Conservation (phyloP, 2,888 invertebrate species). For the Xanthorhoe designata region DNA sequence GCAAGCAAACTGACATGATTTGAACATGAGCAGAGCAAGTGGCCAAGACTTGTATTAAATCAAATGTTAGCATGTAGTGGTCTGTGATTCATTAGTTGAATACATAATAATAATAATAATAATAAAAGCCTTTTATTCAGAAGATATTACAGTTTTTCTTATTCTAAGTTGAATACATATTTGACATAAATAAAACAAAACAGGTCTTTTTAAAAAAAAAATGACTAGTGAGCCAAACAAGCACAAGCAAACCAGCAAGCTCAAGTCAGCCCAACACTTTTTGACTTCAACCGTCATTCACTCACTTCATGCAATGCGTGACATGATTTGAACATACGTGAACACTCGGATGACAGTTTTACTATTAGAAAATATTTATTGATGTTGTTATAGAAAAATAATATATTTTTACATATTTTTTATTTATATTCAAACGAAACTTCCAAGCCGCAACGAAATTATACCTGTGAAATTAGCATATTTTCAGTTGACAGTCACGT, state of each 20-base stretch:
- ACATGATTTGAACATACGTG: slow-evolving; percentile 67
- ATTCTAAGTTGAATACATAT: too few species aligned
- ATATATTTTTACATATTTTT: slow-evolving; percentile 76
- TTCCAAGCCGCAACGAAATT: slow-evolving; percentile 42
- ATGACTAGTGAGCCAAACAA: not conserved
- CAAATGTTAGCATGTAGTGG: too few species aligned
- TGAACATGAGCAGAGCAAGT: too few species aligned
- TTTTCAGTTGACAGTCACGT: slow-evolving; percentile 78
- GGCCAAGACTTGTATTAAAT: too few species aligned
- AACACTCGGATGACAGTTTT: slow-evolving; percentile 80
- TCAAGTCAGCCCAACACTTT: too few species aligned
- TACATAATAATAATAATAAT: too few species aligned
- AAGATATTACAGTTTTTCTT: too few species aligned
- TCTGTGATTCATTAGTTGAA: too few species aligned
- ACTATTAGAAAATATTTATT: slow-evolving; percentile 73
- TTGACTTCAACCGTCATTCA: too few species aligned
- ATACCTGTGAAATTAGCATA: slow-evolving; percentile 49
- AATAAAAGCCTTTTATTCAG: too few species aligned
- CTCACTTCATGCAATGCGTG: slow-evolving; percentile 43
- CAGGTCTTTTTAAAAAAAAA: slow-evolving; percentile 2
- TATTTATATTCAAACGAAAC: slow-evolving; percentile 66
- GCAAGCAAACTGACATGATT: too few species aligned
- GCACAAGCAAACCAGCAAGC: not conserved
- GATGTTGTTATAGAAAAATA: slow-evolving; percentile 66
- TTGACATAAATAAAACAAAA: not conserved